phyloP scores from a whole-genome alignment of 37 sponge, comb jelly and placozoan genomes.

The Theonella swinhoei region DNA sequence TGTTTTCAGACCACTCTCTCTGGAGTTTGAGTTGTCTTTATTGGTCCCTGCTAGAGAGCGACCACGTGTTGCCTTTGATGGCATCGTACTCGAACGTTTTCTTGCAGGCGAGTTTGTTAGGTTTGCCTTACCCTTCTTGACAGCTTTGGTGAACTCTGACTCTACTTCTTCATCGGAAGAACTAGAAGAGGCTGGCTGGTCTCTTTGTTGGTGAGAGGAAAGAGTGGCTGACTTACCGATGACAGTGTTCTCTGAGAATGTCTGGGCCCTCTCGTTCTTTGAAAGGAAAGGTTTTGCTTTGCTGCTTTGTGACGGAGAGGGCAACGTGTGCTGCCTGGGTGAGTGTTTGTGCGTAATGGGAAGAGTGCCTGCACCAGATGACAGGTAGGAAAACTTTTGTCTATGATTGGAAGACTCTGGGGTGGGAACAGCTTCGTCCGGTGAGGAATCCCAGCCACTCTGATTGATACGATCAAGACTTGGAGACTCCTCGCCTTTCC shows the following conservation, averaged over 20 bases:
- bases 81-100: background rate
- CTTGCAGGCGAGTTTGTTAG: background rate
- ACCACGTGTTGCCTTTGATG: background rate
- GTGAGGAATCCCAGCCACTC: slow-evolving; percentile 17
- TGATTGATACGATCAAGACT: background rate
- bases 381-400: background rate
- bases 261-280: background rate
- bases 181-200: background rate
- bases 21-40: too few relatives aligned
- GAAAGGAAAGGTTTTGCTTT: background rate
- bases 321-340: background rate
- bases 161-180: slow-evolving; percentile 37
- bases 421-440: slow-evolving; percentile 9
- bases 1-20: background rate
- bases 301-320: background rate
- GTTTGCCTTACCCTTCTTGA: slow-evolving; percentile 7
- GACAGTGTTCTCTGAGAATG: background rate
- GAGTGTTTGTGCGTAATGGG: background rate
- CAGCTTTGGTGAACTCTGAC: slow-evolving; percentile 29
- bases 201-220: background rate
- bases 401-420: background rate
- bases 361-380: background rate
- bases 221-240: background rate
- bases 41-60: background rate
- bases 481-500: slow-evolving; percentile 1